Evolutionary conservation across 2,113 vertebrate genomes (phyloP).

Genomic region (Enhydra lutris): DNA sequence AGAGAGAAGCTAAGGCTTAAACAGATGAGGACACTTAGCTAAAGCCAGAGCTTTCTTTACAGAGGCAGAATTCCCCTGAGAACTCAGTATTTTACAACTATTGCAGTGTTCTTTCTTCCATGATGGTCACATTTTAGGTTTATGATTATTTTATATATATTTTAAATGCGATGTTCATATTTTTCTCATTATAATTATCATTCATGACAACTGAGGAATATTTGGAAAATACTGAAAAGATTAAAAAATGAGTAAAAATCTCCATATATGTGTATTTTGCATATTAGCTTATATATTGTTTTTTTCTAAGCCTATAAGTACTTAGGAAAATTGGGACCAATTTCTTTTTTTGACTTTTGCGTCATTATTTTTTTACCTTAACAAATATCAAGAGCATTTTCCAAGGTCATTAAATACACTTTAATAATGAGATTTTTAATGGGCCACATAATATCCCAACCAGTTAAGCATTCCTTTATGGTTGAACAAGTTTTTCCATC

Average conservation of each 20-base stretch:
- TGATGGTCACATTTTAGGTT: not conserved
- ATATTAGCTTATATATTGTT: not conserved
- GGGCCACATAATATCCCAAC: not conserved
- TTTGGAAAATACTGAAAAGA: not conserved
- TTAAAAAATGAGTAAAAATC: not conserved
- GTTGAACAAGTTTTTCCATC: not conserved
- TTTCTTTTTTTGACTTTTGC: not conserved
- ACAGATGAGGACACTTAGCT: not conserved
- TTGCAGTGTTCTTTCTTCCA: not conserved
- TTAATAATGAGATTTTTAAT: not conserved
- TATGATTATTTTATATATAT: not conserved
- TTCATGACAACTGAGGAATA: not conserved
- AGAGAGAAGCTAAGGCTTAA: not conserved
- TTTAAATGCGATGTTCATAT: not conserved
- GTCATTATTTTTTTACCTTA: slow-evolving; percentile 20
- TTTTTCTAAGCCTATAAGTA: not conserved
- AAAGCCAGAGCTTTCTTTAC: not conserved
- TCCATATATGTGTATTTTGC: not conserved
- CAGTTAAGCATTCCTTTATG: not conserved
- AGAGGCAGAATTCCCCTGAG: not conserved
- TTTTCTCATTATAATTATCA: not conserved
- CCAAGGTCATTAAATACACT: not conserved
- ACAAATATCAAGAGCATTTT: not conserved
- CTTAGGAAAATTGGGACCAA: not conserved
- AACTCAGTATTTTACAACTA: not conserved